Evolutionary conservation across 92 coral and sea anemone genomes (phyloP).

Genomic region (Zoanthus sociatus): DNA sequence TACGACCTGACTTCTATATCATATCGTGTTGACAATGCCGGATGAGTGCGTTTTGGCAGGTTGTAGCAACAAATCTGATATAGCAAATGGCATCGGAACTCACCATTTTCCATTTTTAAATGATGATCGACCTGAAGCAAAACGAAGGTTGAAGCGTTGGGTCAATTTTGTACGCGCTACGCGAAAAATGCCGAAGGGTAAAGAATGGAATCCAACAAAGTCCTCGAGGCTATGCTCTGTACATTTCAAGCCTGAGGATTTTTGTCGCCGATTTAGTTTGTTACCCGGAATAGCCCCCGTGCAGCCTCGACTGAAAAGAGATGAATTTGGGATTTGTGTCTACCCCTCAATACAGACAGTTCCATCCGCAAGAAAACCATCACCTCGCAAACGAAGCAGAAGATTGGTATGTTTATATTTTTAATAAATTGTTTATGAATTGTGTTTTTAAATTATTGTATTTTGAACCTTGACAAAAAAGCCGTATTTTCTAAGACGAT

Average conservation of each 20-base stretch:
- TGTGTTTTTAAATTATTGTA: not conserved
- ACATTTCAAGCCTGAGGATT: slow-evolving; percentile 27
- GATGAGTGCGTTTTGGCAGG: slow-evolving; percentile 3
- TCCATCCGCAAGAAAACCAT: slow-evolving; percentile 14
- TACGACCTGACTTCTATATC: not conserved
- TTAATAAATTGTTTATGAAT: slow-evolving; percentile 7
- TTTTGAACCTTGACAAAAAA: not conserved
- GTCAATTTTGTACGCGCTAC: slow-evolving; percentile 20
- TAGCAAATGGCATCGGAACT: not conserved
- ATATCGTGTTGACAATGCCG: slow-evolving; percentile 10
- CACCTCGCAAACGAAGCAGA: slow-evolving; percentile 21
- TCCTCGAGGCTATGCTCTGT: slow-evolving; percentile 1
- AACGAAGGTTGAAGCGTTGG: slow-evolving; percentile 27
- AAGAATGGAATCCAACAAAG: slow-evolving; percentile 20
- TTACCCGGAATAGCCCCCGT: not conserved
- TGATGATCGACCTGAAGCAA: slow-evolving; percentile 18
- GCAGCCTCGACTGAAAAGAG: not conserved
- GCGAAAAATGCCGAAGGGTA: slow-evolving; percentile 19
- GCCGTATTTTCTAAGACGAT: not conserved
- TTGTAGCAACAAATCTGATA: not conserved
- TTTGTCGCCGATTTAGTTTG: slow-evolving; percentile 4
- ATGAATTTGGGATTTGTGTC: slow-evolving; percentile 11
- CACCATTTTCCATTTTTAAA: slow-evolving; percentile 17
- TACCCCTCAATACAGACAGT: slow-evolving; percentile 3
- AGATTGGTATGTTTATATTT: slow-evolving; percentile 19